A percentile compares a stretch with the other conserved stretches of the same genome.
Conservation (phyloP, 2,113 vertebrate species). For the Cavia aperea region DNA sequence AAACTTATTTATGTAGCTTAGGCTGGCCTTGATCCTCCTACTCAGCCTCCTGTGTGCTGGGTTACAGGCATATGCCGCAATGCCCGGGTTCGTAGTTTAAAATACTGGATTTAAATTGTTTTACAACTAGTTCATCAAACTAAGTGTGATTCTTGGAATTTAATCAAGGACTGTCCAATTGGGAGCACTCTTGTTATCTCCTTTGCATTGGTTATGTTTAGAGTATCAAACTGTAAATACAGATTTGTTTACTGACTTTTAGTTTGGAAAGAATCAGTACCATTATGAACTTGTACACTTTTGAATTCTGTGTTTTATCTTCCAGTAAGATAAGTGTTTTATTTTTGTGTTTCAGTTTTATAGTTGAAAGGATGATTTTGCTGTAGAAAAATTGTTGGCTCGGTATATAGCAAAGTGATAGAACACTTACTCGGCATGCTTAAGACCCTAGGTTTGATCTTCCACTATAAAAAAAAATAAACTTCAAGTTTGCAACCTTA, state of each 20-base stretch:
- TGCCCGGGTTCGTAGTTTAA: neutral
- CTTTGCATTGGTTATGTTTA: neutral
- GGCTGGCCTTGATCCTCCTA: too few relatives aligned
- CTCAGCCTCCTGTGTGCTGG: too few relatives aligned
- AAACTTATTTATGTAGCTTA: too few relatives aligned
- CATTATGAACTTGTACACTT: neutral
- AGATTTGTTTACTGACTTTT: neutral
- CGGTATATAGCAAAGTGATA: neutral
- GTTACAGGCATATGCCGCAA: too few relatives aligned
- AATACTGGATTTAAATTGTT: neutral
- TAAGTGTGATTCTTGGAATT: neutral
- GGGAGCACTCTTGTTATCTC: neutral
- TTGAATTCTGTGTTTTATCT: conserved; percentile 23
- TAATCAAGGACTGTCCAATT: neutral
- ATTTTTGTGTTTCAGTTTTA: neutral
- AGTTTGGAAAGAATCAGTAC: too few relatives aligned
- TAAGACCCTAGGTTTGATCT: too few relatives aligned
- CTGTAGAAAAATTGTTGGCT: neutral
- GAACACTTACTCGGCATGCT: neutral
- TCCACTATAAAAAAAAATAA: neutral
- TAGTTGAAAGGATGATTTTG: conserved; percentile 3
- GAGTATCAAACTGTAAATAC: neutral
- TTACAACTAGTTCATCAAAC: neutral
- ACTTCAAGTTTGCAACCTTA: neutral
- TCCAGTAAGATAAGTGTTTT: neutral